Base-by-base conservation (phyloP, 2,888 invertebrate genomes). In the Argyresthia goedartella region DNA sequence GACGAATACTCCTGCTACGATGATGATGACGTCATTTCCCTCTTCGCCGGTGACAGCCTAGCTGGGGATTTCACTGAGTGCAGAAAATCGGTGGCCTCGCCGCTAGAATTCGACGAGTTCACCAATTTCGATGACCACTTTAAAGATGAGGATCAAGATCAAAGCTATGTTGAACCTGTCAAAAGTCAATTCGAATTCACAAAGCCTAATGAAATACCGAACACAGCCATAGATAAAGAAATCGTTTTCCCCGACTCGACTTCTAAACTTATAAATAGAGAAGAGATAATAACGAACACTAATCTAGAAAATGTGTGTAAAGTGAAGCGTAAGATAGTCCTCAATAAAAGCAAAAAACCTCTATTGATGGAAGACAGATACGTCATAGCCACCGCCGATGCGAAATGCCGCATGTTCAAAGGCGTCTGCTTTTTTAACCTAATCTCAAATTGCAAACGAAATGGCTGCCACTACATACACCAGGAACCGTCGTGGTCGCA, bases 1-100 rank as follows among this genome's bases (percentile, higher is more conserved):
- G 1, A 44, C 6, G 43, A 43, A 43, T 1, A 2, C 6, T 48
- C 15, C 1, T 13, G 36, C 9, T 7, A 13, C 4, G 48, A 51
- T 10, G 46, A 49, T 39, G 54, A 52, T 50, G 54, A 54, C 34
- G 39, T 42, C 15, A 14, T 54, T 10, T 85, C 85, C 9, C 51
- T 86, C 1, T 85, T 62, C 55, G 84, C 84, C 11, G 82, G 80
- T 59, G 84, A 84, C 56, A 62, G 84, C n/a, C 71, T 73, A 1
- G 74, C 67, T 1, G 61, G 76, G n/a, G 84, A 81, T 49, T 25
- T 25, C 25, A 4, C 25, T 2, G 25, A 25, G 2, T 4, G 2
- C 25, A 25, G 25, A 6, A 25, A 25, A 25, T 25, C 25, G 3
- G 6, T 25, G 3, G 25, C 2, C 25, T 25, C 6, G 25, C 65